Evolutionary conservation across 2,888 invertebrate genomes (phyloP), one percentile per base, ranked within the genome.

Genomic region (Adineta ricciae): DNA sequence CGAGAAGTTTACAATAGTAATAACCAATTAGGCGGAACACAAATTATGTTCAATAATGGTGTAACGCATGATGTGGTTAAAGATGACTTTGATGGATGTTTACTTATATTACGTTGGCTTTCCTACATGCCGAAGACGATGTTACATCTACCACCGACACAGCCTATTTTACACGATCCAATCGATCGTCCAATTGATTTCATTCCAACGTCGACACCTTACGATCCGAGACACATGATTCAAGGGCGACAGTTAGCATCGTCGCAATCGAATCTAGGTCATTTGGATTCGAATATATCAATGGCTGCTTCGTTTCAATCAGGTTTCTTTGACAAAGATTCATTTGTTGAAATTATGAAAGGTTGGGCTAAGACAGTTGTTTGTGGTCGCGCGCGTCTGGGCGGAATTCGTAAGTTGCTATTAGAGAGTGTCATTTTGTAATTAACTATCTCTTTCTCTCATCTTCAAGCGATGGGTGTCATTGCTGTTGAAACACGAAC

Each of bases 11-110:
- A 99, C 92, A 96, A 98, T 9, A 96, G 96, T 85, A 99, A 99
- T 92, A 97, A 96, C 91, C 99, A 99, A 91, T 92, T 99, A 49
- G 99, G 99, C 64, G 99, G 91, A n/a, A 93, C 95, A 19, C 97
- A 99, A 92, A 97, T 99, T 86, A 99, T 99, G 98, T 94, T 95
- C 92, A 95, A 97, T 90, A 99, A 99, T 90, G 99, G 99, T 11
- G 94, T 99, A 1, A 93, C 97, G 0, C 98, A 99, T 90, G 94
- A 95, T 84, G 95, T 96, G 0, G 96, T 95, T 82, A 92, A 94
- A 0, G 93, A 94, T 54, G 99, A 99, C 90, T 92, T 97, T 88
- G 97, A 97, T 88, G 97, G 97, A 11, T 89, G 92, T 50, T 88
- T 87, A 87, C 95, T 95, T 0, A 94, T 97, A 41, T 92, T 98